phyloP scores from a whole-genome alignment of 2,113 vertebrate genomes.

The Nothocercus nigrocapillus region DNA sequence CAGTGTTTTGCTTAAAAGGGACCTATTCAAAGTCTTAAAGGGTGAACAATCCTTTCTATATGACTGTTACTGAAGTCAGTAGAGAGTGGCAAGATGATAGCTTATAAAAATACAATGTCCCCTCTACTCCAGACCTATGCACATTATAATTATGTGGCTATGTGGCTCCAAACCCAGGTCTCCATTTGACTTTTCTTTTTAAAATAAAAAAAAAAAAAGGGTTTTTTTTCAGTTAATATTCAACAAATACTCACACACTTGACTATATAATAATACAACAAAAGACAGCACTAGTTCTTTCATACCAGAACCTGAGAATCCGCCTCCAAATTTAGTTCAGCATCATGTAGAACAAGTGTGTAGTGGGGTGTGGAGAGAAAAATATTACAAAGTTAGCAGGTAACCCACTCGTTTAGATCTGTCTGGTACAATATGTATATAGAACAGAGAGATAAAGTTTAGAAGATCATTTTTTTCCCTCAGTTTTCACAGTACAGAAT shows the following conservation, averaged over 20 bases:
- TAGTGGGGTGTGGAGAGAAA: neutral
- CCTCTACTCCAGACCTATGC: neutral
- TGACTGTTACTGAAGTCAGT: constrained; percentile 48
- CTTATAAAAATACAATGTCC: constrained; percentile 13
- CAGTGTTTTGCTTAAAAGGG: neutral
- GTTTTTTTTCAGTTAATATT: constrained; percentile 20
- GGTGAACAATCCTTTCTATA: neutral
- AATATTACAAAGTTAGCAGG: neutral
- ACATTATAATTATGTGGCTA: neutral
- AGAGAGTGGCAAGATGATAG: neutral
- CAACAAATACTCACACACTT: constrained; percentile 29
- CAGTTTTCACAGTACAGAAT: constrained; percentile 3
- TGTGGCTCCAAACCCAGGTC: neutral
- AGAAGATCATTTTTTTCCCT: constrained; percentile 11
- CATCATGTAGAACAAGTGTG: neutral
- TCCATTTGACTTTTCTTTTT: constrained; percentile 10
- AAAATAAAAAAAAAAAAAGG: constrained; percentile 40
- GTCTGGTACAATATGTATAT: neutral
- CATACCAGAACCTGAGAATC: constrained; percentile 46
- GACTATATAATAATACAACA: constrained; percentile 22
- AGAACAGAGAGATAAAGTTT: constrained; percentile 14
- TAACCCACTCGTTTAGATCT: neutral
- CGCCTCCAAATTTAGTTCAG: neutral
- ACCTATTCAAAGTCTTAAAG: constrained; percentile 17
- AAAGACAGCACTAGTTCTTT: constrained; percentile 37